Evolutionary conservation across 2,797 vertebrate genomes (phyloP).

Genomic region (Delichon dasypus): DNA sequence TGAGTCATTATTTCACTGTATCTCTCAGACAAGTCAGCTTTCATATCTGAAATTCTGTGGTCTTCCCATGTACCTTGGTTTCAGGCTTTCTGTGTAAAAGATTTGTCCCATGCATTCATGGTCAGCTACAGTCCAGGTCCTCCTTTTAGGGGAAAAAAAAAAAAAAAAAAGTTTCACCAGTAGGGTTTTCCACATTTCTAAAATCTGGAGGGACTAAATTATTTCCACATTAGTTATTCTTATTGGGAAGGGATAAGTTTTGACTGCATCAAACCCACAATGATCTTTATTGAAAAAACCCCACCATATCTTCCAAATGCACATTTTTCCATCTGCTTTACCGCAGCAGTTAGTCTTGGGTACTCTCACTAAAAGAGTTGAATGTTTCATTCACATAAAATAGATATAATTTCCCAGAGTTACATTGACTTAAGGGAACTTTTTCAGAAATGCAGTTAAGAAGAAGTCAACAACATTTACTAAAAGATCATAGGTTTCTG

Average conservation of each 20-base stretch:
- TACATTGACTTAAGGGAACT: not conserved
- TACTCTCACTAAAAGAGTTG: not conserved
- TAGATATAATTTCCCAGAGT: not conserved
- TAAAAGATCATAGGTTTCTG: not conserved
- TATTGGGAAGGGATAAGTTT: not conserved
- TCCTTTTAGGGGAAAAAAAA: not conserved
- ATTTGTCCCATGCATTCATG: fast-evolving
- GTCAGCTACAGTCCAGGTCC: not conserved
- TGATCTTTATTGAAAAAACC: not conserved
- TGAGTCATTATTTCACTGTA: not conserved
- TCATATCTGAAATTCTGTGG: not conserved
- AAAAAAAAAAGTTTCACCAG: not conserved
- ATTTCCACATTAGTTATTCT: not conserved
- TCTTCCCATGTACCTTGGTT: not conserved
- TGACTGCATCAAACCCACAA: not conserved
- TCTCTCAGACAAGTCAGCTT: not conserved
- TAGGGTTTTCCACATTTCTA: not conserved
- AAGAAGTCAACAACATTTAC: not conserved
- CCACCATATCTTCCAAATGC: not conserved
- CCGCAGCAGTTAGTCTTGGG: not conserved
- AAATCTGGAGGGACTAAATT: not conserved
- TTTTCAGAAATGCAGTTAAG: not conserved
- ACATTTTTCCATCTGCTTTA: not conserved
- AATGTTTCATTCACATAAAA: not conserved
- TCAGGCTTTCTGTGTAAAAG: not conserved